phyloP scores from a whole-genome alignment of 2,113 vertebrate genomes.

The Hippolais icterina region DNA sequence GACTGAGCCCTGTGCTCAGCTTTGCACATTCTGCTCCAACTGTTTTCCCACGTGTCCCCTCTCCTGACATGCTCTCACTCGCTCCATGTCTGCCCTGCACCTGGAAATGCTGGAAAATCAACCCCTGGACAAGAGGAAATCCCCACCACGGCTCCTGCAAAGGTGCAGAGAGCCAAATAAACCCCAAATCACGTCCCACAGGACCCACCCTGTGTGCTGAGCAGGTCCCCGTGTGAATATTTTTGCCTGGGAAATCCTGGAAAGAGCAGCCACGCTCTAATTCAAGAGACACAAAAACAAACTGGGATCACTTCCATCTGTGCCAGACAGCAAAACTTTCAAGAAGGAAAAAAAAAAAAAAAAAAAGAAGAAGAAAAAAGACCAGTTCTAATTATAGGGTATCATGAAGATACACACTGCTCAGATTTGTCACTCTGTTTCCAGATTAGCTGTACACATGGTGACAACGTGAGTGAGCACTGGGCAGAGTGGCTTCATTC shows the following conservation, averaged over 20 bases:
- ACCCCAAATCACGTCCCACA: neutral
- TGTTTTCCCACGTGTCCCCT: accelerated
- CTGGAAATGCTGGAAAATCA: neutral
- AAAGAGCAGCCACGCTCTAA: neutral
- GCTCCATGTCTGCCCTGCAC: neutral
- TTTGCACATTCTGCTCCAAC: neutral
- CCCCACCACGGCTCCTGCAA: accelerated
- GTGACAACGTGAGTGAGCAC: neutral
- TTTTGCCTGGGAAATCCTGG: conserved; percentile 53
- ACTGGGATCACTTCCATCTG: conserved; percentile 44
- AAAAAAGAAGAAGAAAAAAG: neutral
- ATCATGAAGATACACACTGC: neutral
- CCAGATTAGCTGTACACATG: neutral
- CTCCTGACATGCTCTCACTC: neutral
- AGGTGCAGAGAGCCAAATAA: neutral
- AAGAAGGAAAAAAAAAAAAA: neutral
- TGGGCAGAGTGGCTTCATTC: neutral
- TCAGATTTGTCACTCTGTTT: neutral
- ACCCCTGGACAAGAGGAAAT: neutral
- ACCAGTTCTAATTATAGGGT: conserved; percentile 40
- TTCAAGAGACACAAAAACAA: conserved; percentile 51
- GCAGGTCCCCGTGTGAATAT: neutral
- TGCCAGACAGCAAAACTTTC: conserved; percentile 46
- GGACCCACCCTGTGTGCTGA: accelerated
- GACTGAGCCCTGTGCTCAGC: neutral